phyloP scores from a whole-genome alignment of 1,140 invertebrate genomes.

The Sarcophaga peregrina region DNA sequence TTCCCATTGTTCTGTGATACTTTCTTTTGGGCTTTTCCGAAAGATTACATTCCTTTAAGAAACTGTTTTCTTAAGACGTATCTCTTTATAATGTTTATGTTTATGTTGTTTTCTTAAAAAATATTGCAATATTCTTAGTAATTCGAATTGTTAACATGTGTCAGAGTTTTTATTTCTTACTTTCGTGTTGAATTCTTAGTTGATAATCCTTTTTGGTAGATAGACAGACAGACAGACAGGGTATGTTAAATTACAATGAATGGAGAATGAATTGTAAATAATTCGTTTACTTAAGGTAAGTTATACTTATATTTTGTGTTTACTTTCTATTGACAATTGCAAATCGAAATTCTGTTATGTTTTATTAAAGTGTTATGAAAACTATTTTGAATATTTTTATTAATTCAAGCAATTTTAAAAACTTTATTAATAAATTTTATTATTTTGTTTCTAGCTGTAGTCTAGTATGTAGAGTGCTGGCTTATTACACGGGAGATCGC shows the following conservation, averaged over 20 bases:
- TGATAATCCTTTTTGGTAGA: not conserved
- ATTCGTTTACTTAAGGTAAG: not conserved
- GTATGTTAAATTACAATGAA: too few species aligned
- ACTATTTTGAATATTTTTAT: too few species aligned
- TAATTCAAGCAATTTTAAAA: too few species aligned
- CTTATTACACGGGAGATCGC: too few species aligned
- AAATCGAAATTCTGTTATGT: too few species aligned
- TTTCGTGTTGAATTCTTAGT: not conserved
- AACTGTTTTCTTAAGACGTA: not conserved
- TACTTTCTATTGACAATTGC: not conserved
- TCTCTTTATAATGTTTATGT: not conserved
- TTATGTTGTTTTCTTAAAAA: not conserved
- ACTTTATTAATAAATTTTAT: too few species aligned
- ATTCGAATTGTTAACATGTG: constrained; percentile 3
- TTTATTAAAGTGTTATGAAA: too few species aligned
- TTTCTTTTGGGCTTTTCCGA: too few species aligned
- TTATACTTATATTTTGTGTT: not conserved
- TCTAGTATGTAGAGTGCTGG: too few species aligned
- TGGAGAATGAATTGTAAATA: not conserved
- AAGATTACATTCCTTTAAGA: not conserved
- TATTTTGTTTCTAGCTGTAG: too few species aligned
- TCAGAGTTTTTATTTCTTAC: not conserved
- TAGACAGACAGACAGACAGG: not conserved
- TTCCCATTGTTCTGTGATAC: too few species aligned
- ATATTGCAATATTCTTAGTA: not conserved